These are phyloP conservation scores for Drosophila kuntzei DNA, from an alignment of 2,888 invertebrate species.

Conservation along the genomic window DNA sequence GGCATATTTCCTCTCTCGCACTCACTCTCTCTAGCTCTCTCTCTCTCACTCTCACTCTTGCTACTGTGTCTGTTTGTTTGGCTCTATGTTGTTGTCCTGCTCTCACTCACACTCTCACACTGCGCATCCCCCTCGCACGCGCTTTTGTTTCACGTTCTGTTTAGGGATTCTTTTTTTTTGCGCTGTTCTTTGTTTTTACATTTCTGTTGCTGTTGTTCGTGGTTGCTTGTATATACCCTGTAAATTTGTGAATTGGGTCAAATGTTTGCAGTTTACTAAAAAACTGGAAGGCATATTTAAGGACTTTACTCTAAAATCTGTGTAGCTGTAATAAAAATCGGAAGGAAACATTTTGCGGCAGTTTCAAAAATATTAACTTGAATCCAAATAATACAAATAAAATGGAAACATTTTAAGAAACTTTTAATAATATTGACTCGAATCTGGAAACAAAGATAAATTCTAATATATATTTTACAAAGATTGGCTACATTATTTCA, in stretches of 20 bases:
- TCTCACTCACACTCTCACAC: conserved; percentile 52
- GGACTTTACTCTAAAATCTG: too few species aligned
- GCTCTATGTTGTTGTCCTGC: conserved; percentile 47
- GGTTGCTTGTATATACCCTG: conserved; percentile 38
- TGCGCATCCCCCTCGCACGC: conserved; percentile 45
- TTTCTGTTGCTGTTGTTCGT: conserved; percentile 28
- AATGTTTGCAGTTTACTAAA: background rate
- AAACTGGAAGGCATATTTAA: background rate
- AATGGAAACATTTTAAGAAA: too few species aligned
- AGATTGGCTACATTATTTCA: too few species aligned
- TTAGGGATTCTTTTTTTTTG: conserved; percentile 47
- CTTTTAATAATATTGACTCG: too few species aligned
- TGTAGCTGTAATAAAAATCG: too few species aligned
- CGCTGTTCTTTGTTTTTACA: conserved; percentile 27
- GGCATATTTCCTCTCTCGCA: conserved; percentile 69
- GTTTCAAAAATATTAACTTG: too few species aligned
- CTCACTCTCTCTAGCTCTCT: conserved; percentile 11
- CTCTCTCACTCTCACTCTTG: conserved; percentile 17
- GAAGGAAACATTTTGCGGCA: too few species aligned
- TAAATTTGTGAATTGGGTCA: background rate
- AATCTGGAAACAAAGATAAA: too few species aligned
- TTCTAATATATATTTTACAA: too few species aligned
- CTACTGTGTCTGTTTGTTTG: conserved; percentile 34
- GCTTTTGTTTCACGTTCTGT: conserved; percentile 67
- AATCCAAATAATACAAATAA: too few species aligned